phyloP scores from a whole-genome alignment of 2,113 vertebrate genomes.

The Herpailurus yagouaroundi region DNA sequence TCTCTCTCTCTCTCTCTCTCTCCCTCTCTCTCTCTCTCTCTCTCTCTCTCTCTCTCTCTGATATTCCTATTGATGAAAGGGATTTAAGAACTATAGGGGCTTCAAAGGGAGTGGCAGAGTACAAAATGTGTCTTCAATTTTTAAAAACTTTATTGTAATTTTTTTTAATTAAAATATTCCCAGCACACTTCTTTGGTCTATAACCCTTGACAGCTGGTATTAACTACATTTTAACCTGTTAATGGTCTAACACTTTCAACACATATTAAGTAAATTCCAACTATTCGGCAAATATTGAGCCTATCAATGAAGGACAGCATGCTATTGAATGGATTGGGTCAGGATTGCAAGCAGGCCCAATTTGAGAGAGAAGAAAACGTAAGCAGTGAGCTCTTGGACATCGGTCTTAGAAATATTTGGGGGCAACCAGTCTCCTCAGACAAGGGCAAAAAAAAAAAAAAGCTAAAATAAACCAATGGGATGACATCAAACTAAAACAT shows the following conservation, averaged over 20 bases:
- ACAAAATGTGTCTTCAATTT: background rate
- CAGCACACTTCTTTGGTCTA: constrained; percentile 17
- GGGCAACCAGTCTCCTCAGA: background rate
- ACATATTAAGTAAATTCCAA: background rate
- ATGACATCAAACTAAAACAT: background rate
- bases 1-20: background rate
- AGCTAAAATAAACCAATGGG: background rate
- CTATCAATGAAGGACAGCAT: background rate
- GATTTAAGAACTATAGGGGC: background rate
- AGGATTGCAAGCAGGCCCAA: background rate
- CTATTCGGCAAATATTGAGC: background rate
- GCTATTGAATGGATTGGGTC: background rate
- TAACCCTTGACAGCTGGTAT: constrained; percentile 5
- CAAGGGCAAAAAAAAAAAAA: background rate
- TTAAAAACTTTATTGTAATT: background rate
- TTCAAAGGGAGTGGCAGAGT: background rate
- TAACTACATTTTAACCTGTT: constrained; percentile 31
- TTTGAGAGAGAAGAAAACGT: background rate
- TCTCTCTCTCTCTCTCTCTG: background rate
- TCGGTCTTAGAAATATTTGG: background rate
- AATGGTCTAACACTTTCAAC: background rate
- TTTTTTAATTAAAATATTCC: constrained; percentile 45
- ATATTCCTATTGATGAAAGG: background rate
- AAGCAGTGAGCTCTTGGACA: background rate
- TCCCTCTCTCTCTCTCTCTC: too few species aligned